Evolutionary conservation across 2,888 invertebrate species (phyloP), one percentile per base, ranked within the genome.

Genomic region (Trachelus tabidus): DNA sequence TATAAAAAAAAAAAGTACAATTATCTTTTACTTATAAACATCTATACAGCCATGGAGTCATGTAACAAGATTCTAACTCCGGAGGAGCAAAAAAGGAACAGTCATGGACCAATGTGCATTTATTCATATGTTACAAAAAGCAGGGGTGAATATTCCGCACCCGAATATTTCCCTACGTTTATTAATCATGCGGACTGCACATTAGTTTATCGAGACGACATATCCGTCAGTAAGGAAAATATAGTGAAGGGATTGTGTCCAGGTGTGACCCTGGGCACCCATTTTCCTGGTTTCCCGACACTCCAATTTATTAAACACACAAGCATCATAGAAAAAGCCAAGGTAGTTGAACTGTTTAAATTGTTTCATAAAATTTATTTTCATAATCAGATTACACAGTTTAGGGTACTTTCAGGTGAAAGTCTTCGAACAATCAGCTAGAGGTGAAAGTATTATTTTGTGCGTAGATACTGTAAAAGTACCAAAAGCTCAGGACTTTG

Each of bases 271-370:
- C 91, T 94, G 56, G 94, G 96, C 86, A 93, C 96, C 76, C 95
- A 96, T 89, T 97, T 95, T 91, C 96, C 97, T 0, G 99, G 99
- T 12, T 99, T 99, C 91, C 98, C 99, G 0, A 98, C 98, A 0
- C 94, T 98, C 92, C 95, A 95, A 84, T 96, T 98, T 91, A 92
- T 99, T 68, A 93, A 95, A 34, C 97, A 97, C 90, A 93, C 92
- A 88, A 97, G 96, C 4, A 79, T n/a, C 12, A 83, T 91, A 12
- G 83, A 84, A n/a, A 86, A 86, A 78, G 86, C 87, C 4, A 88
- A 91, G 92, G 93, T 92, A 85, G 30, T 73, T 12, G n/a, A 30
- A 73, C 23, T 34, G 23, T 73, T 15, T 75, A 33, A 76, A 73
- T 75, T 75, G 12, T 69, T 37, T 34, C 23, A 56, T 68, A 37